phyloP scores from a whole-genome alignment of 2,113 vertebrate genomes.

The Sciurus niger region DNA sequence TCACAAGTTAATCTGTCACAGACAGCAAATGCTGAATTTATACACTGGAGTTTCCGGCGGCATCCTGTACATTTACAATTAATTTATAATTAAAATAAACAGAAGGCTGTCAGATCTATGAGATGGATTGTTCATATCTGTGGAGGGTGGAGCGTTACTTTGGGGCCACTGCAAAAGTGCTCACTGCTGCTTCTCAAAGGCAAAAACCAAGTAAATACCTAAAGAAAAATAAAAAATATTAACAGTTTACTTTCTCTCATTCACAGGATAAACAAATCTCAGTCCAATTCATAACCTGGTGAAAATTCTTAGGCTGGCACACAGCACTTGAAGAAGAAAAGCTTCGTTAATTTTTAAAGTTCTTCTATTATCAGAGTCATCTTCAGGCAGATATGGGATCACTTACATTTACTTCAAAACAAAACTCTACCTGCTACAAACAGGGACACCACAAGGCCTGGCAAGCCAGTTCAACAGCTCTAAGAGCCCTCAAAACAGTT shows the following conservation, averaged over 20 bases:
- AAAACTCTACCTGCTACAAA: neutral
- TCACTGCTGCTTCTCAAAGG: constrained; percentile 95
- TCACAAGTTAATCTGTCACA: constrained; percentile 87
- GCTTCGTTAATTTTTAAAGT: neutral
- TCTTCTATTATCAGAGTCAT: constrained; percentile 30
- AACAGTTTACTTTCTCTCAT: constrained; percentile 16
- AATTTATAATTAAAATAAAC: constrained; percentile 80
- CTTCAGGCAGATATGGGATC: neutral
- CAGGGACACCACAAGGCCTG: neutral
- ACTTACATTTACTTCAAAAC: neutral
- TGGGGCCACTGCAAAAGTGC: constrained; percentile 6
- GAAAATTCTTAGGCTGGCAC: constrained; percentile 35
- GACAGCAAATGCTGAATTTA: constrained; percentile 86
- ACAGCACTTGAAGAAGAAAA: constrained; percentile 18
- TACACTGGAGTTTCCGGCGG: constrained; percentile 82
- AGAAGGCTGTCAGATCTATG: constrained; percentile 84
- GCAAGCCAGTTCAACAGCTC: constrained; percentile 32
- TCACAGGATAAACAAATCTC: neutral
- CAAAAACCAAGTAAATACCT: constrained; percentile 98
- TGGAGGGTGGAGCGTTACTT: constrained; percentile 70
- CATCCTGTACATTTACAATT: constrained; percentile 83
- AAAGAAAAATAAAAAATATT: constrained; percentile 62
- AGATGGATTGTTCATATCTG: constrained; percentile 76
- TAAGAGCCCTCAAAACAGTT: neutral
- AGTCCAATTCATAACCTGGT: neutral